A percentile compares a stretch with the other conserved stretches of the same genome.
Evolutionary conservation across 2,797 vertebrate species (phyloP).

Genomic region (Pterois miles): DNA sequence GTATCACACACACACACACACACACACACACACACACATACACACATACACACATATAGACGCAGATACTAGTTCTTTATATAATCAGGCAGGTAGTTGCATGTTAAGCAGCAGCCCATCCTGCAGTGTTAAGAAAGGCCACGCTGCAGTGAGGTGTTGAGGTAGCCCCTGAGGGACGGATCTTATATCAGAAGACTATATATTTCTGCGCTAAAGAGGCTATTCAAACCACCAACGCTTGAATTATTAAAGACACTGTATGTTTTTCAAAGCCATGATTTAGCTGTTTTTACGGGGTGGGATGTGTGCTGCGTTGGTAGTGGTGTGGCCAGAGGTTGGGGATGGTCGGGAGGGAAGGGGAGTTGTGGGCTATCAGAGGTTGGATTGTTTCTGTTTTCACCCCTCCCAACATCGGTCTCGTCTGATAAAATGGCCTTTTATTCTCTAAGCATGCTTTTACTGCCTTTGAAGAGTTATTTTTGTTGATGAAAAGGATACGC

Average conservation of each 20-base stretch:
- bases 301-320: constrained; percentile 47
- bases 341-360: constrained; percentile 21
- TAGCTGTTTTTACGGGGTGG: constrained; percentile 77
- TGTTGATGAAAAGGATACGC: constrained; percentile 87
- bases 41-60: too few species aligned
- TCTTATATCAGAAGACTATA: constrained; percentile 85
- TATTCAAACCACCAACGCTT: constrained; percentile 81
- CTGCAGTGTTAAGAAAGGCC: constrained; percentile 58
- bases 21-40: too few species aligned
- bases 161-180: constrained; percentile 74
- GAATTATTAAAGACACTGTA: constrained; percentile 87
- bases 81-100: constrained; percentile 71
- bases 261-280: constrained; percentile 87
- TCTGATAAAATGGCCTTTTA: constrained; percentile 84
- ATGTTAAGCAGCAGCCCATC: constrained; percentile 63
- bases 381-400: constrained; percentile 73
- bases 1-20: too few species aligned
- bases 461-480: constrained; percentile 85
- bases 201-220: constrained; percentile 84
- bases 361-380: constrained; percentile 62
- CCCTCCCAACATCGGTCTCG: constrained; percentile 57
- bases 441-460: constrained; percentile 85
- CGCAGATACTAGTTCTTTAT: constrained; percentile 15
- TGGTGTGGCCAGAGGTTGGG: constrained; percentile 52
- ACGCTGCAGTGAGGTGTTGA: constrained; percentile 54